Percentiles rank a stretch among this genome's conserved stretches.
Conservation (phyloP, 2,797 vertebrate species). For the Serranus cabrilla region DNA sequence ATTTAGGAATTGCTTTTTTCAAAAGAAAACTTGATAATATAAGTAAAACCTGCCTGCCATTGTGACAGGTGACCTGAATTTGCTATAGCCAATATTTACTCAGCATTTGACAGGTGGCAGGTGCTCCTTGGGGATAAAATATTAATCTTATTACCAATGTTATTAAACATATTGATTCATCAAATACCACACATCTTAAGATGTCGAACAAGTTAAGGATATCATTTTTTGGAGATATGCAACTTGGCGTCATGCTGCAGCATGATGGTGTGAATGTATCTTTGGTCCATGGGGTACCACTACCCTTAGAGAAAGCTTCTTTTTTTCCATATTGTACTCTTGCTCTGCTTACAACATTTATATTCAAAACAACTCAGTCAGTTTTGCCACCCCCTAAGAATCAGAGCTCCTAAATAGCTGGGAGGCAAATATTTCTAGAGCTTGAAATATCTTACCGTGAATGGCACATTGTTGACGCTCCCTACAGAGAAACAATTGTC, state of each 20-base stretch:
- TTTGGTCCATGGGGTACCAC: neutral
- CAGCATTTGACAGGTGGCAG: no score
- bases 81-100: no score
- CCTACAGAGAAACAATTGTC: constrained; percentile 97
- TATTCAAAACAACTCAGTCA: neutral
- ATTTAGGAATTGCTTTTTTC: no score
- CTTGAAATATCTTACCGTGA: constrained; percentile 90
- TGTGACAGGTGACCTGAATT: no score
- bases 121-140: no score
- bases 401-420: constrained; percentile 18
- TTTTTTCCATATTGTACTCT: neutral
- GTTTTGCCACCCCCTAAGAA: constrained; percentile 12
- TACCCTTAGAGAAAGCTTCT: constrained; percentile 5
- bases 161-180: neutral
- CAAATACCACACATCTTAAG: no score
- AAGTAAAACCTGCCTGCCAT: no score
- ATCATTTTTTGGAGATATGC: no score
- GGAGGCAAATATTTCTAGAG: constrained; percentile 53
- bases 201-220: no score
- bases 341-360: neutral
- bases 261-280: no score
- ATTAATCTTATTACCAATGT: neutral
- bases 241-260: no score
- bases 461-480: constrained; percentile 89
- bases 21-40: no score